Percentiles rank a stretch among this genome's conserved stretches.
Conservation (phyloP, 2,888 invertebrate species). For the Apamea epomidion region DNA sequence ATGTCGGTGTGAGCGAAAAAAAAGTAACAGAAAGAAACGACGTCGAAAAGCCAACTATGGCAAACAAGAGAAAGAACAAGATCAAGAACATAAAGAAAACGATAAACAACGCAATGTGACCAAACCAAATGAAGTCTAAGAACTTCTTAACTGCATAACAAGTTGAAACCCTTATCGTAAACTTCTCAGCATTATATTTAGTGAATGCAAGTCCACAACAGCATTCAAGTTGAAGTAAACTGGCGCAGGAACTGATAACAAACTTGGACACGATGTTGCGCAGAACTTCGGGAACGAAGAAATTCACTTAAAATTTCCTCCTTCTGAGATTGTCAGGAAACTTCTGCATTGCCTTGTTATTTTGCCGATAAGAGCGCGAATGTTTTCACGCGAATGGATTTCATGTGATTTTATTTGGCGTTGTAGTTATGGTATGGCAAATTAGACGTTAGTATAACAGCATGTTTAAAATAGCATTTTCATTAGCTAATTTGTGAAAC, state of each 20-base stretch:
- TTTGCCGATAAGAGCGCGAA: constrained; percentile 51
- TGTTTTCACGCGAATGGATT: constrained; percentile 43
- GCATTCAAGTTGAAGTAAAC: constrained; percentile 61
- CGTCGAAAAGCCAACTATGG: not conserved
- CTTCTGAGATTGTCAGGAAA: constrained; percentile 42
- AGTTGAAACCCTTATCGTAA: constrained; percentile 55
- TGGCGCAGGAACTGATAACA: constrained; percentile 59
- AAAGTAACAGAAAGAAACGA: not conserved
- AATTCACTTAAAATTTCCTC: constrained; percentile 58
- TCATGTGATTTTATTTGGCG: constrained; percentile 31
- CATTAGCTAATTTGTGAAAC: not conserved
- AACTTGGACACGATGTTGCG: constrained; percentile 55
- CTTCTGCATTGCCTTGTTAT: constrained; percentile 45
- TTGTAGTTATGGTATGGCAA: constrained; percentile 8
- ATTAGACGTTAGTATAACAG: not conserved
- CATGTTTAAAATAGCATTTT: not conserved
- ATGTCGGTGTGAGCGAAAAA: not conserved
- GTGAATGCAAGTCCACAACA: constrained; percentile 62
- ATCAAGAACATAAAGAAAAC: constrained; percentile 10
- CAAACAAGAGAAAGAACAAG: not conserved
- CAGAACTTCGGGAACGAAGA: constrained; percentile 51
- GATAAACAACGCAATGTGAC: constrained; percentile 4
- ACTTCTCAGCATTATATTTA: constrained; percentile 58
- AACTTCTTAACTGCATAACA: constrained; percentile 46
- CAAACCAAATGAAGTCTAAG: constrained; percentile 17